Conservation (phyloP, 2,113 vertebrate genomes). For the Tor tambroides region DNA sequence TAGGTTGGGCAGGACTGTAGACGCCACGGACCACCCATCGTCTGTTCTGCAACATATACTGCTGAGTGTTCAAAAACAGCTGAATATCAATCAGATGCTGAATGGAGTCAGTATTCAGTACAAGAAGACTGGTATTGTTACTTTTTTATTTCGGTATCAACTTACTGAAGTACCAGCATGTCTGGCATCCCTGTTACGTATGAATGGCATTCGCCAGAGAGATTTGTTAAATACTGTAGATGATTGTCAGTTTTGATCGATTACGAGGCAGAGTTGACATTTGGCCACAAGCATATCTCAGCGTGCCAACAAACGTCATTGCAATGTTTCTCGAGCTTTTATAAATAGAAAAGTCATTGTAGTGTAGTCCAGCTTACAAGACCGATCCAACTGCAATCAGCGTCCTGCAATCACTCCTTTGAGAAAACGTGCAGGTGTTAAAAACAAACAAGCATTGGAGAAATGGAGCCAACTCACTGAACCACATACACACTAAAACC, state of each 20-base stretch:
- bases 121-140: neutral
- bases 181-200: neutral
- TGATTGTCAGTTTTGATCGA: slow-evolving; percentile 14
- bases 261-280: neutral
- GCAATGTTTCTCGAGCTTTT: neutral
- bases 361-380: neutral
- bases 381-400: slow-evolving; percentile 15
- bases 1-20: neutral
- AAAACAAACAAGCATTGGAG: slow-evolving; percentile 25
- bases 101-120: neutral
- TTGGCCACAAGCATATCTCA: neutral
- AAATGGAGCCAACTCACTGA: slow-evolving; percentile 32
- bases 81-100: slow-evolving; percentile 13
- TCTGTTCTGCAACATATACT: neutral
- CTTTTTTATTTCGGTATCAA: neutral
- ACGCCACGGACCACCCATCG: neutral
- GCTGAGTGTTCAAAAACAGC: neutral
- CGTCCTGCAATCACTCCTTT: slow-evolving; percentile 14
- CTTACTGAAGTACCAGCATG: neutral
- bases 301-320: neutral
- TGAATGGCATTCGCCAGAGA: neutral
- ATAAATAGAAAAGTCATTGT: slow-evolving; percentile 13
- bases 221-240: slow-evolving; percentile 17
- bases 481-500: slow-evolving; percentile 48
- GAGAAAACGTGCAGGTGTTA: slow-evolving; percentile 40